Evolutionary conservation across 2,888 invertebrate genomes (phyloP), one percentile per base, ranked within the genome.

Genomic region (Antheraea assamensis): DNA sequence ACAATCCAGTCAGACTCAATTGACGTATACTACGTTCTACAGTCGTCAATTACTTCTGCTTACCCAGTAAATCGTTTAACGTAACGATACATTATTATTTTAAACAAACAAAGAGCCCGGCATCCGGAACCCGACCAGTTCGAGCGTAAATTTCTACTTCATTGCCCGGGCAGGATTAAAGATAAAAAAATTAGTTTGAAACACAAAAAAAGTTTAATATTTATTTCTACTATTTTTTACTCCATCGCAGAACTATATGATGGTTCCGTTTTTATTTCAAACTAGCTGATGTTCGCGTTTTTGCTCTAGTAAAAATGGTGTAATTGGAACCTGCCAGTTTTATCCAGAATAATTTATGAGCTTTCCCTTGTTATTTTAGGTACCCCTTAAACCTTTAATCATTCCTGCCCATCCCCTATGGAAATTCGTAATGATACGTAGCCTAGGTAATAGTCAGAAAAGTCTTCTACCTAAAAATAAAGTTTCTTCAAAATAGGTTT

Each of bases 121-220:
- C 61, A 64, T 64, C 61, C 61, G 61, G 61, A 64, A 64, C 21
- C 61, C 27, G 30, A 64, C 19, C 61, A 64, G 27, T 30, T 35
- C 52, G 47, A 71, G 71, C 55, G 71, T 30, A 58, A 58, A 71
- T 71, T 55, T 55, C n/a, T 52, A 58, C 55, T 55, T n/a, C 27
- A 71, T 15, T 31, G 71, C 55, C 30, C 61, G 19, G 19, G 21
- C 61, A 64, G 61, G 61, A 64, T 64, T 64, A 64, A 30, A 30
- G 61, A 13, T 64, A 27, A 19, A 64, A 64, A 30, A 64, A 64
- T 17, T 21, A 17, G 21, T 7, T 30, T 17, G 27, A 3, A 64
- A 30, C 17, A 17, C 30, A 64, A 64, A 64, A 64, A 64, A 2
- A 15, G 5, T 15, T 2, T 13, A 64, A 27, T 7, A 13, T 64